Evolutionary conservation across 2,797 vertebrate species (phyloP).

Genomic region (Peromyscus nudipes): DNA sequence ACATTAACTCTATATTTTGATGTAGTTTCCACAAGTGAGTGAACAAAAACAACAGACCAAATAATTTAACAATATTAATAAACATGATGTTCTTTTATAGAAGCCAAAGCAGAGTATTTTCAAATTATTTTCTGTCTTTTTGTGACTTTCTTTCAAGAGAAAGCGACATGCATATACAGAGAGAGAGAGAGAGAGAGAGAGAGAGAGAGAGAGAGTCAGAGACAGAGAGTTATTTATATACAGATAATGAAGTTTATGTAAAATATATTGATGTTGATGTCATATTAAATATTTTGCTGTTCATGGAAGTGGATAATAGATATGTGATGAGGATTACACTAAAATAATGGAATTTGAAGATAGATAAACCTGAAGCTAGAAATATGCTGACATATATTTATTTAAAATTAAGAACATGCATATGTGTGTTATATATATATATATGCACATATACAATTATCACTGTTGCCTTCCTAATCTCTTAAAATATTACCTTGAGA

Average conservation of each 20-base stretch:
- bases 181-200: too few species aligned
- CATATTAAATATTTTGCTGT: neutral
- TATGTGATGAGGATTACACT: neutral
- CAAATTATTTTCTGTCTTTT: neutral
- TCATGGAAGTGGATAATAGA: neutral
- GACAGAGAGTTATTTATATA: neutral
- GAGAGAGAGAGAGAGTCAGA: too few species aligned
- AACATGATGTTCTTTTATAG: neutral
- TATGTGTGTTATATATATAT: neutral
- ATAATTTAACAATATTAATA: neutral
- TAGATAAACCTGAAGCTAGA: too few species aligned
- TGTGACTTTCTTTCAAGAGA: neutral
- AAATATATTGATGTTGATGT: neutral
- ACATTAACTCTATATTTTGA: neutral
- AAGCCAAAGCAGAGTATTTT: neutral
- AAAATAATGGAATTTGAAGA: neutral
- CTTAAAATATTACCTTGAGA: neutral
- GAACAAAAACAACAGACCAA: neutral
- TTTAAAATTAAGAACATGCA: neutral
- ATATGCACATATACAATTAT: neutral
- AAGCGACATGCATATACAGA: too few species aligned
- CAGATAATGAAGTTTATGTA: neutral
- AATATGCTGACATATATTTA: neutral
- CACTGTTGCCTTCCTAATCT: neutral
- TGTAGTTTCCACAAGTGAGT: neutral